A percentile compares a stretch with the other conserved stretches of the same genome.
These are phyloP conservation scores for Diploscapter pachys DNA, from an alignment of 1,140 invertebrate species.

Conservation along the genomic window DNA sequence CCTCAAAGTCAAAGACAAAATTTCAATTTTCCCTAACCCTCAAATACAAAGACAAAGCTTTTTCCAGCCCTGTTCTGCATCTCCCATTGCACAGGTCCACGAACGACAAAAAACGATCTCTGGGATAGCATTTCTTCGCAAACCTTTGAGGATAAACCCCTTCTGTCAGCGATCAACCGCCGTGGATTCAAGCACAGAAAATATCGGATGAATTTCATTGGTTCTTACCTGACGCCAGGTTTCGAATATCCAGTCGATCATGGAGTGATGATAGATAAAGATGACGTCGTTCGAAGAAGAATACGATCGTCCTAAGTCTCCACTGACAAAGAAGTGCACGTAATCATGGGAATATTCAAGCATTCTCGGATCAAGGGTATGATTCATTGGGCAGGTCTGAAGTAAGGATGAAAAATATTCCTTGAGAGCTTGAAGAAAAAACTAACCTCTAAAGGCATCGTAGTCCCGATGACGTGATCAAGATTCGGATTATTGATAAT, in stretches of 20 bases:
- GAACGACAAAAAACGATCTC: too few relatives aligned
- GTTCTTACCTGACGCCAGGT: slow-evolving; percentile 35
- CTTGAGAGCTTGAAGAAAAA: neutral
- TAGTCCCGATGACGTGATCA: slow-evolving; percentile 31
- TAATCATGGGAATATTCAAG: slow-evolving; percentile 40
- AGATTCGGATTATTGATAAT: slow-evolving; percentile 30
- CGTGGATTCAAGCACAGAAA: neutral
- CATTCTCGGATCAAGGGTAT: slow-evolving; percentile 34
- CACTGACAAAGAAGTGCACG: slow-evolving; percentile 38
- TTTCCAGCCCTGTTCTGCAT: too few relatives aligned
- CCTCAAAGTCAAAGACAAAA: too few relatives aligned
- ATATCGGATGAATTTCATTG: neutral
- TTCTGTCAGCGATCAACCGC: neutral
- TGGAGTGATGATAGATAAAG: slow-evolving; percentile 41
- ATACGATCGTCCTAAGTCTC: slow-evolving; percentile 33
- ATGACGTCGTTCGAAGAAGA: slow-evolving; percentile 37
- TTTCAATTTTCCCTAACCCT: too few relatives aligned
- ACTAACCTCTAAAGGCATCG: slow-evolving; percentile 26
- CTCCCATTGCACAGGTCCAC: too few relatives aligned
- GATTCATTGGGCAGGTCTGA: slow-evolving; percentile 36
- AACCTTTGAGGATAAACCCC: too few relatives aligned
- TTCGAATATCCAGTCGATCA: slow-evolving; percentile 41
- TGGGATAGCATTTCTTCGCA: too few relatives aligned
- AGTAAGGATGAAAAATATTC: neutral
- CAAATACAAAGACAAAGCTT: too few relatives aligned